Base-by-base conservation (phyloP, 1,140 invertebrate genomes). In the Armadillidium nasatum region DNA sequence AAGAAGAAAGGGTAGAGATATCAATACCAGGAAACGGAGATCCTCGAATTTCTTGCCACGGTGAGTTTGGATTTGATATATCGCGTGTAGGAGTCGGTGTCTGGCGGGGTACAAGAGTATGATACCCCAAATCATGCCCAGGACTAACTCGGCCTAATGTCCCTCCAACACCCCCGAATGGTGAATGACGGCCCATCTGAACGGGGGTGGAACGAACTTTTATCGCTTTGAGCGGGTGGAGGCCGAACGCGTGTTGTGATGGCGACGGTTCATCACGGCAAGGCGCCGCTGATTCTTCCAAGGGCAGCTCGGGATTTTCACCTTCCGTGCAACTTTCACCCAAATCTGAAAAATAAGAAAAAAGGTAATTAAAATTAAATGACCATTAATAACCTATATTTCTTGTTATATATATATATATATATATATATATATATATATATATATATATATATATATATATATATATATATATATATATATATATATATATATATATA, bases 111-210 rank as follows among this genome's bases (percentile, higher is more conserved):
- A 91, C 88, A 60, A 92, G 84, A 1, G 91, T 92, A 80, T 91
- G 90, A 84, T 92, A 92, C 9, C 91, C 91, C 83, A 92, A 89
- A 83, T 92, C 90, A 22, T 91, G 83, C 79, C 88, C 90, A 43
- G 90, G 88, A 46, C 78, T 78, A 23, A 79, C 80, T 22, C 77
- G 73, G 22, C 80, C 78, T 73, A 81, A 44, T 10, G 75, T 78
- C 22, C 74, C 78, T 11, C 77, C 77, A n/a, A 73, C 76, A 19
- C 75, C 76, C 19, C 76, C 79, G 0, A 75, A 80, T 46, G 79
- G 79, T 10, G 79, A 80, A 74, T 76, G 76, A 44, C 76, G 75
- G 13, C 79, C 79, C 44, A 76, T 67, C 50, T 80, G 75, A 69
- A 75, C 76, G 67, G 79, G 72, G 10, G 79, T 60, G 23, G 76